Conservation (phyloP, 2,797 vertebrate species). For the Echiichthys vipera region DNA sequence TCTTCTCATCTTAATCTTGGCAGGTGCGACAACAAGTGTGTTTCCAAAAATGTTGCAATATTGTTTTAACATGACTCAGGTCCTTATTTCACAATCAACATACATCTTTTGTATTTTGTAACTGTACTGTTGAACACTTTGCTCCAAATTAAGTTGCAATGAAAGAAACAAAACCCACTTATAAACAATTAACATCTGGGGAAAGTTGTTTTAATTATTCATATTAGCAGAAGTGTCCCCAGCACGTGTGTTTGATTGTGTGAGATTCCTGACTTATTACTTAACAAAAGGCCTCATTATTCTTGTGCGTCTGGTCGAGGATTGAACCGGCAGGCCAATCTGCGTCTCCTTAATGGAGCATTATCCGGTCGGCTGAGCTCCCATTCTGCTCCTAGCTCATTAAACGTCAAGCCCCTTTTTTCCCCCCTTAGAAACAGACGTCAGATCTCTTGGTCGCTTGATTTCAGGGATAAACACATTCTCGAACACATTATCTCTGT, state of each 20-base stretch:
- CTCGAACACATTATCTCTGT: background rate
- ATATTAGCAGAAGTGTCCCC: background rate
- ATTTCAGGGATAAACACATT: constrained; percentile 50
- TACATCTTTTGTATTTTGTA: too few species aligned
- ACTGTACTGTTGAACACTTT: too few species aligned
- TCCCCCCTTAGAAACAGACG: constrained; percentile 67
- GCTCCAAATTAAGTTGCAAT: background rate
- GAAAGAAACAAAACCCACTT: background rate
- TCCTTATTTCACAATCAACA: too few species aligned
- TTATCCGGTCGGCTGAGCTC: constrained; percentile 58
- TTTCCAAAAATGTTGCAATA: too few species aligned
- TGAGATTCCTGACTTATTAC: constrained; percentile 13
- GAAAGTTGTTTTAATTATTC: background rate
- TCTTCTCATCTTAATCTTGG: too few species aligned
- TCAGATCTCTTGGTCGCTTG: constrained; percentile 44
- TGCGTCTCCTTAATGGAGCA: constrained; percentile 65
- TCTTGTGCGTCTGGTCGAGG: constrained; percentile 21
- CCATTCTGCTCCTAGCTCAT: constrained; percentile 49
- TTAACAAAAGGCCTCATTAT: constrained; percentile 58
- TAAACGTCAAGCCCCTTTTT: constrained; percentile 62
- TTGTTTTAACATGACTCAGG: too few species aligned
- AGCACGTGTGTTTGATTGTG: background rate
- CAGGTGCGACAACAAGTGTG: too few species aligned
- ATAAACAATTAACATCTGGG: background rate
- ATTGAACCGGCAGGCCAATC: constrained; percentile 60